phyloP scores from a whole-genome alignment of 2,113 vertebrate species.

The Phylloscopus trochilus region DNA sequence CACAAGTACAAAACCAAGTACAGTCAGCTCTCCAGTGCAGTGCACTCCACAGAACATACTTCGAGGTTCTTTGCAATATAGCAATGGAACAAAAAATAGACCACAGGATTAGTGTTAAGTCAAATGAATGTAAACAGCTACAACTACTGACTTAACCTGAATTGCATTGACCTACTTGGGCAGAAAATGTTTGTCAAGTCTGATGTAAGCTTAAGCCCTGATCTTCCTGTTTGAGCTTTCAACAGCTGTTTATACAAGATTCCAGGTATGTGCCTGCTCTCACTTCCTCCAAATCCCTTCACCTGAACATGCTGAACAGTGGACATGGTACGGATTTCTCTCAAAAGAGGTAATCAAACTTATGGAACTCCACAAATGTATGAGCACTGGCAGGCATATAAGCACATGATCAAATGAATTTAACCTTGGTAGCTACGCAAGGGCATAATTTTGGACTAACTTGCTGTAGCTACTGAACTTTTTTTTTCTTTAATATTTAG shows the following conservation, averaged over 20 bases:
- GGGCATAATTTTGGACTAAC: not conserved
- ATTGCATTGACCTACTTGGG: constrained; percentile 58
- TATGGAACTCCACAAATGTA: rapidly evolving
- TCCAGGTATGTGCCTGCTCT: constrained; percentile 9
- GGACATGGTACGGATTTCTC: not conserved
- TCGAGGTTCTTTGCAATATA: not conserved
- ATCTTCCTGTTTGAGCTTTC: not conserved
- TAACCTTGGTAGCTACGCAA: not conserved
- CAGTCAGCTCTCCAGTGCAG: not conserved
- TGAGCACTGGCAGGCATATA: not conserved
- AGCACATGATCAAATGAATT: not conserved
- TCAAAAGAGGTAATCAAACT: not conserved
- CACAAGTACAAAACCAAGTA: not conserved
- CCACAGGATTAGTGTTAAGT: not conserved
- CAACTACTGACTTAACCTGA: constrained; percentile 53
- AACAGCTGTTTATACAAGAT: not conserved
- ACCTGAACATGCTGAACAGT: not conserved
- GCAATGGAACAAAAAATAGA: constrained; percentile 39
- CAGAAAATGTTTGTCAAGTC: constrained; percentile 49
- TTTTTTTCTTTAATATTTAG: not conserved
- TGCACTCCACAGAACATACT: not conserved
- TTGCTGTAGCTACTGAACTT: not conserved
- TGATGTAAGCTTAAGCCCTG: constrained; percentile 16
- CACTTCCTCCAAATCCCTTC: not conserved
- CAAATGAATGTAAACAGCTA: constrained; percentile 47